Evolutionary conservation across 2,888 invertebrate genomes (phyloP), one percentile per base, ranked within the genome.

Genomic region (Dexiosoma caninum): DNA sequence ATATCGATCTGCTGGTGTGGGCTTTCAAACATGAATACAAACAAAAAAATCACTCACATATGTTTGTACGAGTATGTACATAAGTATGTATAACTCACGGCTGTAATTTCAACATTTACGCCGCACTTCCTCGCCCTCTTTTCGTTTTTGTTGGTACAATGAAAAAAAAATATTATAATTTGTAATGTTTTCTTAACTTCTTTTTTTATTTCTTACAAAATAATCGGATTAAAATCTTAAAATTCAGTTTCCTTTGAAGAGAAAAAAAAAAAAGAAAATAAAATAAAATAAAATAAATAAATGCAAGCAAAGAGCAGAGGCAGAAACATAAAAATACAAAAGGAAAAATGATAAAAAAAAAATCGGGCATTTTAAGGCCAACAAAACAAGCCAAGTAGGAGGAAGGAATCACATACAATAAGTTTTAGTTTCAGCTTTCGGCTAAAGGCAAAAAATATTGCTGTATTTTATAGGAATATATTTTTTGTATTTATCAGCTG

Each of bases 171-270:
- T 32, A 62, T 30, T 42, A 72, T 53, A 42, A 72, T 62, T 71
- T 72, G 71, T 42, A 42, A 55, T 77, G 64, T 62, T 74, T 46
- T n/a, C 30, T 44, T 44, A n/a, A 14, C 46, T 40, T 21, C n/a
- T 46, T 35, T 30, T 35, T 12, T 30, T 30, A 44, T 60, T 80
- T 46, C 71, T 81, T 81, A 69, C 60, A 46, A 77, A 77, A 72
- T 81, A 77, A 81, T 77, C 81, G 77, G 81, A 81, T 81, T 81
- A 81, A 81, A 72, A 77, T 77, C 64, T 77, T 49, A 53, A 21
- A 51, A 21, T 53, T 72, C 30, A 44, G 51, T 51, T 64, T 49
- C n/a, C 60, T 16, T 32, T 30, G n/a, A n/a, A n/a, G n/a, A n/a
- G n/a, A n/a, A n/a, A n/a, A n/a, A n/a, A n/a, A n/a, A n/a, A n/a